Conservation (phyloP, 2,113 vertebrate genomes). For the Anseranas semipalmata region DNA sequence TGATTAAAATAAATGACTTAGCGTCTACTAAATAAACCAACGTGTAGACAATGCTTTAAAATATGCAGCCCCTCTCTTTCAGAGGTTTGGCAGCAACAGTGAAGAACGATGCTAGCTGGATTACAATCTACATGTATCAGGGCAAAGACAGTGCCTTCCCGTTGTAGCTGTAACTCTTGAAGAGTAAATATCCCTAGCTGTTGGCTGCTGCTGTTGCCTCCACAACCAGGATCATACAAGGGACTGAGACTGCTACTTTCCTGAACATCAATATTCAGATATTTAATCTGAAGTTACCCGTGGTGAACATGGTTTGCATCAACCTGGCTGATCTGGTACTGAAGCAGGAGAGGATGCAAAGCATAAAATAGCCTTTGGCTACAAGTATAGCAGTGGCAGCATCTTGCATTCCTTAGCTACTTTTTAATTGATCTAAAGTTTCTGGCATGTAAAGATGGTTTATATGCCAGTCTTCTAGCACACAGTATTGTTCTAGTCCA, state of each 20-base stretch:
- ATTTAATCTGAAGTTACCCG: neutral
- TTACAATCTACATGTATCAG: neutral
- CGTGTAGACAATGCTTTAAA: slow-evolving; percentile 44
- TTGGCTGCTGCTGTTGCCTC: neutral
- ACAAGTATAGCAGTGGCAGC: neutral
- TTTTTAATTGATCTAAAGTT: neutral
- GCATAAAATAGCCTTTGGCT: neutral
- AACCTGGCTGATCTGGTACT: neutral
- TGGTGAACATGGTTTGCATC: neutral
- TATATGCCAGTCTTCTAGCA: neutral
- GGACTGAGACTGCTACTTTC: neutral
- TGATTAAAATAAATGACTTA: slow-evolving; percentile 53
- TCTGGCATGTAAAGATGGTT: neutral
- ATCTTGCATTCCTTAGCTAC: neutral
- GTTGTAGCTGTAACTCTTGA: neutral
- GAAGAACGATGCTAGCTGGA: slow-evolving; percentile 27
- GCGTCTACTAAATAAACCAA: slow-evolving; percentile 43
- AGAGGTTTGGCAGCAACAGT: slow-evolving; percentile 21
- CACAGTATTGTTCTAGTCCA: neutral
- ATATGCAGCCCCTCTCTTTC: slow-evolving; percentile 21
- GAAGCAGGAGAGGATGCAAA: neutral
- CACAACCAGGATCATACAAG: neutral
- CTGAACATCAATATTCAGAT: neutral
- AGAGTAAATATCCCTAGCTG: neutral
- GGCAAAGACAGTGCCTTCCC: slow-evolving; percentile 25